Percentiles rank a stretch among this genome's conserved stretches.
These are phyloP conservation scores for Rana temporaria DNA, from an alignment of 2,113 vertebrate genomes.

Conservation along the genomic window DNA sequence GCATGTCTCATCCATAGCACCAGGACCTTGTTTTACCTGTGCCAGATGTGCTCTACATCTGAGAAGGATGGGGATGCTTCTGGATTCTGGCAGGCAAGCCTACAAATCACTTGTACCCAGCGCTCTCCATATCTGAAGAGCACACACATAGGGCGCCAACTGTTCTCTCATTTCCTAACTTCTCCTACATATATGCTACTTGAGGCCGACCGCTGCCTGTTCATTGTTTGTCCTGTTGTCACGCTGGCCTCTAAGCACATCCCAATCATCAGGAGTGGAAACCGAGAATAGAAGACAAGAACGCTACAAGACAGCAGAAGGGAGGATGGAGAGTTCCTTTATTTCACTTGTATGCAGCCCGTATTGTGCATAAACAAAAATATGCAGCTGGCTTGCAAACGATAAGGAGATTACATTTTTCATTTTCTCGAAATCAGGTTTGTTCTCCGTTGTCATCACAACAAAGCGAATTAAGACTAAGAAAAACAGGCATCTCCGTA, in stretches of 20 bases:
- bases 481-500: slow-evolving; percentile 68
- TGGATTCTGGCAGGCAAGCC: slow-evolving; percentile 3
- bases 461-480: slow-evolving; percentile 78
- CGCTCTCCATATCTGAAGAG: slow-evolving; percentile 52
- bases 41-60: too few species aligned
- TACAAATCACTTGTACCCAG: slow-evolving; percentile 38
- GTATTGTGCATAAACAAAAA: slow-evolving; percentile 77
- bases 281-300: slow-evolving; percentile 50
- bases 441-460: slow-evolving; percentile 73
- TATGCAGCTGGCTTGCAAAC: slow-evolving; percentile 83
- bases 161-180: slow-evolving; percentile 48
- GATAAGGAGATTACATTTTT: slow-evolving; percentile 84
- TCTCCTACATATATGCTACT: slow-evolving; percentile 63
- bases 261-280: slow-evolving; percentile 38
- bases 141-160: slow-evolving; percentile 42
- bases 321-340: slow-evolving; percentile 46
- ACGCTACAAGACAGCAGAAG: slow-evolving; percentile 25
- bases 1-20: too few species aligned
- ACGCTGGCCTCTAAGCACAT: neutral
- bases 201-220: slow-evolving; percentile 56
- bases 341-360: slow-evolving; percentile 69
- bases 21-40: too few species aligned
- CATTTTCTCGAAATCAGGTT: slow-evolving; percentile 75
- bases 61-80: neutral
- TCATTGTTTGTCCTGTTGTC: slow-evolving; percentile 18